Conservation (phyloP, 2,888 invertebrate genomes). For the Drosophila diplacantha region DNA sequence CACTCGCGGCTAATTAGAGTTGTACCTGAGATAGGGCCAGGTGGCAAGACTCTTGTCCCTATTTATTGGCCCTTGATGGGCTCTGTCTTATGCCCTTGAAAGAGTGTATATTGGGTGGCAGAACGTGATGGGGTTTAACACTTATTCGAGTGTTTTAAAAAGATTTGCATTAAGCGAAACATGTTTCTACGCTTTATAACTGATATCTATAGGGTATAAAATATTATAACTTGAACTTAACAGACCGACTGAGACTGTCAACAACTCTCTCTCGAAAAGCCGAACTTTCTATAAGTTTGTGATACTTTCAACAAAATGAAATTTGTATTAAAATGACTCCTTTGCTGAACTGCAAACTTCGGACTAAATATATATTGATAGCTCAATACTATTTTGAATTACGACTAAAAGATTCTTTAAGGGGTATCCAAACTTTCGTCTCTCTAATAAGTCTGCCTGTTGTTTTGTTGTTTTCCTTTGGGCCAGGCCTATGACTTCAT, state of each 20-base stretch:
- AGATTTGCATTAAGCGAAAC: background rate
- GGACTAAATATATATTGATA: too few species aligned
- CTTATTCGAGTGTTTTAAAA: background rate
- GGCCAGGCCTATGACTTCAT: slow-evolving; percentile 59
- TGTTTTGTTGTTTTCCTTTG: slow-evolving; percentile 10
- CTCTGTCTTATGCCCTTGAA: slow-evolving; percentile 1
- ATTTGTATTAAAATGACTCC: too few species aligned
- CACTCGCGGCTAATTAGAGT: slow-evolving; percentile 45
- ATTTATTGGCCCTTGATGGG: slow-evolving; percentile 16
- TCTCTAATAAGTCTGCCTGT: background rate
- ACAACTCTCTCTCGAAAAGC: too few species aligned
- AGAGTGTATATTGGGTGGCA: background rate
- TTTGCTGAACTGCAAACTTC: too few species aligned
- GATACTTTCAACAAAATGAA: too few species aligned
- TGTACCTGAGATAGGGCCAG: slow-evolving; percentile 23
- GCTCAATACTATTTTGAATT: background rate
- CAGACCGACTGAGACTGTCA: too few species aligned
- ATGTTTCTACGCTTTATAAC: background rate
- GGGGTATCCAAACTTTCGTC: slow-evolving; percentile 4
- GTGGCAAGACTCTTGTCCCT: slow-evolving; percentile 21
- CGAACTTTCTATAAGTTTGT: too few species aligned
- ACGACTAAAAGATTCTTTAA: background rate
- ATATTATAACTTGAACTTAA: background rate
- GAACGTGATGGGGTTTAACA: background rate
- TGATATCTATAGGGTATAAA: background rate